Percentiles rank a stretch among this genome's conserved stretches.
Conservation (phyloP, 2,113 vertebrate species). For the Mesoclemmys tuberculata region DNA sequence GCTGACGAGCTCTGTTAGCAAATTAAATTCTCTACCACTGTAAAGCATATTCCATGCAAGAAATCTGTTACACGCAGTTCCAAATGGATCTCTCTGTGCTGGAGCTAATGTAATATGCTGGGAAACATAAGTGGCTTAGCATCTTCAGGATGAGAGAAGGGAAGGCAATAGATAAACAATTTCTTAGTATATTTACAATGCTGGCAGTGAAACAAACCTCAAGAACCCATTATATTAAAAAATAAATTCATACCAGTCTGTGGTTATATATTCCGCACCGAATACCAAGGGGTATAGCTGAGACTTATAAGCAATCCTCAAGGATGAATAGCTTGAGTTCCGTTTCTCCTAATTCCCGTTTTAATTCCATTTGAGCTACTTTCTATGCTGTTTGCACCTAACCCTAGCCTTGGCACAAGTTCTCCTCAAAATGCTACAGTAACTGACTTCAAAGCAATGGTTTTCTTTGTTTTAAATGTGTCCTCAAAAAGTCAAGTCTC, state of each 20-base stretch:
- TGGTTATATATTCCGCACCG: background rate
- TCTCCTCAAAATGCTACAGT: background rate
- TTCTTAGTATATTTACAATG: background rate
- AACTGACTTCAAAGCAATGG: background rate
- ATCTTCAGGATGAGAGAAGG: background rate
- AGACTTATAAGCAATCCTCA: background rate
- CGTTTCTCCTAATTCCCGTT: background rate
- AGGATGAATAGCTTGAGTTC: background rate
- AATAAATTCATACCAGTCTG: background rate
- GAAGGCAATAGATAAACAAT: background rate
- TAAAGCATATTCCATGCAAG: background rate
- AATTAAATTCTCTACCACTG: background rate
- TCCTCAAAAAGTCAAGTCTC: background rate
- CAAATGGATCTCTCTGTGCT: background rate
- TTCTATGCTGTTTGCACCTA: background rate
- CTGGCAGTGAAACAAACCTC: slow-evolving; percentile 26
- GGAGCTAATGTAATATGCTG: background rate
- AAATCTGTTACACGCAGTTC: background rate
- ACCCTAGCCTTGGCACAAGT: background rate
- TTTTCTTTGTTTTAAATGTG: too few relatives aligned
- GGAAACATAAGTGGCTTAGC: slow-evolving; percentile 24
- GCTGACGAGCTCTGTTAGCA: background rate
- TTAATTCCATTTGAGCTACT: background rate
- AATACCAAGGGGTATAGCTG: background rate
- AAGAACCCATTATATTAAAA: background rate